phyloP scores from a whole-genome alignment of 2,113 vertebrate genomes.

The Callorhinus ursinus region DNA sequence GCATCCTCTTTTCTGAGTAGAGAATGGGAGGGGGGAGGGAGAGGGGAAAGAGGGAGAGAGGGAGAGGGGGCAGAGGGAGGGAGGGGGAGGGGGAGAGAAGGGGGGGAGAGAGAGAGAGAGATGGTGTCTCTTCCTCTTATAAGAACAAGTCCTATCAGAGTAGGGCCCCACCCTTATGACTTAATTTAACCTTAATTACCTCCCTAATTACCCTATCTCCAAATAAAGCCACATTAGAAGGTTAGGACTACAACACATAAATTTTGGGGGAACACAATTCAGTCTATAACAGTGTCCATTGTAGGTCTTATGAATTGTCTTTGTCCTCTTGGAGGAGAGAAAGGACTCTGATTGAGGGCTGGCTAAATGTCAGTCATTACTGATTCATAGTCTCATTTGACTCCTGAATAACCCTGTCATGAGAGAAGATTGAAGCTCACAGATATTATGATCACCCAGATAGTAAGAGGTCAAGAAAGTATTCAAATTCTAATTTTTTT shows the following conservation, averaged over 20 bases:
- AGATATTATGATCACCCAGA: not conserved
- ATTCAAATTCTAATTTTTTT: not conserved
- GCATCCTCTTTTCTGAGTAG: not conserved
- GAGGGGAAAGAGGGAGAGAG: not conserved
- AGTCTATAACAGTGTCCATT: not conserved
- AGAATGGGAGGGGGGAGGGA: not conserved
- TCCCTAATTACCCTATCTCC: not conserved
- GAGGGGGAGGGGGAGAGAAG: too few relatives aligned
- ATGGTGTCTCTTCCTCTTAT: not conserved
- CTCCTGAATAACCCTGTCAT: not conserved
- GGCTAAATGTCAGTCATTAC: not conserved
- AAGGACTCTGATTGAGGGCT: not conserved
- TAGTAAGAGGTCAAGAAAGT: not conserved
- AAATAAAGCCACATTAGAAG: not conserved
- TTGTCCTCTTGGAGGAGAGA: not conserved
- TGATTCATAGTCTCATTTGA: not conserved
- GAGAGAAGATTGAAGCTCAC: not conserved
- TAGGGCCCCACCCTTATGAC: not conserved
- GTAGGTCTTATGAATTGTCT: not conserved
- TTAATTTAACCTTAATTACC: constrained; percentile 2
- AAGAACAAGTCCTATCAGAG: not conserved
- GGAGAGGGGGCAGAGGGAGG: too few relatives aligned
- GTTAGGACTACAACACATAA: not conserved
- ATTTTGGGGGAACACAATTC: not conserved
- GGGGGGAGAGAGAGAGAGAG: not conserved